These are phyloP conservation scores for Condylura cristata DNA, from an alignment of 2,113 vertebrate genomes.

Conservation along the genomic window DNA sequence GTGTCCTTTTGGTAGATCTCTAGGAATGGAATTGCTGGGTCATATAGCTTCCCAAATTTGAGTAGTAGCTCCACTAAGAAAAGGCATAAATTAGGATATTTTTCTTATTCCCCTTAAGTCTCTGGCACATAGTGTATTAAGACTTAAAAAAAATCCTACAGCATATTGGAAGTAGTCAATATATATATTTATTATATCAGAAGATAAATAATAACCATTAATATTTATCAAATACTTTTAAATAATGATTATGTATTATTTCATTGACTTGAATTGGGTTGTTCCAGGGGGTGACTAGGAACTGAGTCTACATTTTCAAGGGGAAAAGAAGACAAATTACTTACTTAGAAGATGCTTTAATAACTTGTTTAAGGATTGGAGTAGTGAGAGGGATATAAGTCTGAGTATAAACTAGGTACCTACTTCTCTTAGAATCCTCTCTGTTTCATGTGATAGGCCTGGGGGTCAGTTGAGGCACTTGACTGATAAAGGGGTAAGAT, in stretches of 20 bases:
- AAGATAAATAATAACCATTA: not conserved
- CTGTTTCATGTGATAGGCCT: not conserved
- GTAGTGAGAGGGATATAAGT: not conserved
- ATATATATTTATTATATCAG: conserved; percentile 5
- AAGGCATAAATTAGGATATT: not conserved
- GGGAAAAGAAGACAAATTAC: not conserved
- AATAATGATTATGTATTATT: conserved; percentile 16
- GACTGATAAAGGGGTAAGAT: not conserved
- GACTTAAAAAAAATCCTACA: not conserved
- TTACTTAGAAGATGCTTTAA: not conserved
- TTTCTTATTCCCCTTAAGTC: not conserved
- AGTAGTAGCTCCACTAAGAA: not conserved
- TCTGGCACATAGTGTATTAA: not conserved
- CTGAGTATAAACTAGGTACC: not conserved
- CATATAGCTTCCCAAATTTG: too few species aligned
- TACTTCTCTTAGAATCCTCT: not conserved
- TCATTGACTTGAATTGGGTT: conserved; percentile 21
- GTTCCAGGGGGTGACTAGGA: not conserved
- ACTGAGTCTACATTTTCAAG: not conserved
- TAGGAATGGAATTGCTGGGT: too few species aligned
- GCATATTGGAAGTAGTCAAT: not conserved
- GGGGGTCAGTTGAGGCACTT: not conserved
- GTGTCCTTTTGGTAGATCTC: too few species aligned
- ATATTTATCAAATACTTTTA: conserved; percentile 9
- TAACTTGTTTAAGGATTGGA: conserved; percentile 8